Evolutionary conservation across 1,140 invertebrate species (phyloP).

Genomic region (Trichonephila inaurata): DNA sequence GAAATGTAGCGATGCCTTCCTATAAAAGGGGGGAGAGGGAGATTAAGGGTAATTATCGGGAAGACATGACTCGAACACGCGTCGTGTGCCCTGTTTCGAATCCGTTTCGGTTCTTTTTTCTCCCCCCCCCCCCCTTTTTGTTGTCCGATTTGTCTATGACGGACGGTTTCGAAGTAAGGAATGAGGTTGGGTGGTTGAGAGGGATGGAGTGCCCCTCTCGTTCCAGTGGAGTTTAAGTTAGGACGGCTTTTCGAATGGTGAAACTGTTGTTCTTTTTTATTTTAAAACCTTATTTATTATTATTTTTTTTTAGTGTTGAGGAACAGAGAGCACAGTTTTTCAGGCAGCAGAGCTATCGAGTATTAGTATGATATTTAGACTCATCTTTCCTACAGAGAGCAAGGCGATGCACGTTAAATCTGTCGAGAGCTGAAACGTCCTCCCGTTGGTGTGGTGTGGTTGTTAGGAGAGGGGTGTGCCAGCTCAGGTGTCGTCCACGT

Average conservation of each 20-base stretch:
- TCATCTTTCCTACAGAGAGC: no score
- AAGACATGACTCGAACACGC: constrained; percentile 36
- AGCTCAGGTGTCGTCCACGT: no score
- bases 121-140: neutral
- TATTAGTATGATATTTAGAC: no score
- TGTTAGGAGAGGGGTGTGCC: no score
- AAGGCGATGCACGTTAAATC: no score
- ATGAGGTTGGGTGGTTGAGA: neutral
- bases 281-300: no score
- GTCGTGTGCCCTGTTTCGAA: constrained; percentile 15
- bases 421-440: no score
- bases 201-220: neutral
- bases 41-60: constrained; percentile 60
- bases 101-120: constrained; percentile 5
- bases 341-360: no score
- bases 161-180: neutral
- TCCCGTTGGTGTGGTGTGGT: no score
- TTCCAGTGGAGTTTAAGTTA: neutral
- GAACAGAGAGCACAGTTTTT: no score
- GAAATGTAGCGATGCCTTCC: constrained; percentile 60
- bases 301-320: no score
- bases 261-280: neutral
- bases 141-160: neutral
- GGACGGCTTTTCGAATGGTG: neutral
- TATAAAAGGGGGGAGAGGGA: neutral